Percentiles rank a stretch among this genome's conserved stretches.
Conservation (phyloP, 2,888 invertebrate species). For the Caenorhabditis sinica region DNA sequence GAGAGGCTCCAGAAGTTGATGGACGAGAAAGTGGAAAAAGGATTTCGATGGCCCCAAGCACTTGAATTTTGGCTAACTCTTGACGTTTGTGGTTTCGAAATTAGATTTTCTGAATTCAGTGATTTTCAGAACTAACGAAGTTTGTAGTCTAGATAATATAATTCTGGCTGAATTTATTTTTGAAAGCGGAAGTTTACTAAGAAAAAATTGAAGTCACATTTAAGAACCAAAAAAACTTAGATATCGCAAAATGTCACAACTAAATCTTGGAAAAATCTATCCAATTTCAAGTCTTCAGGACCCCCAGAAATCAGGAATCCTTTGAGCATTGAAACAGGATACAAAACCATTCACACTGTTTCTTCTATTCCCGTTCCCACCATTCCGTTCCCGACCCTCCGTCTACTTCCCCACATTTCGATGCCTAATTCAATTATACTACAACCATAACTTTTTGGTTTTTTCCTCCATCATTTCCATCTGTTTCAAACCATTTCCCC, state of each 20-base stretch:
- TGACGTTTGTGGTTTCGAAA: no score
- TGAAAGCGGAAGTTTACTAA: no score
- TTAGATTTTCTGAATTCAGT: no score
- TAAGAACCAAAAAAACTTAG: no score
- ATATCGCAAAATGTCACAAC: no score
- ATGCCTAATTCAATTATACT: constrained; percentile 34
- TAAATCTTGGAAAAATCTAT: no score
- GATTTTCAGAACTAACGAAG: no score
- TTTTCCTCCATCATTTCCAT: not conserved
- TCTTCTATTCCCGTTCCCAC: constrained; percentile 18
- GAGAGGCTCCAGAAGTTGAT: not conserved
- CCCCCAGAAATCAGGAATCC: no score
- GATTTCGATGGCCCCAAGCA: not conserved
- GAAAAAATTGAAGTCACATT: no score
- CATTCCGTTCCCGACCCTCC: not conserved
- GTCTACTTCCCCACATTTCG: not conserved
- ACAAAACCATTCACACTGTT: not conserved
- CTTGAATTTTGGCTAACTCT: not conserved
- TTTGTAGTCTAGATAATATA: no score
- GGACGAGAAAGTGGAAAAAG: not conserved
- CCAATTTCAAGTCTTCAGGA: no score
- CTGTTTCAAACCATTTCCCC: constrained; percentile 6
- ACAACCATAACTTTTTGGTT: constrained; percentile 16
- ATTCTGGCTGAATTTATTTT: no score
- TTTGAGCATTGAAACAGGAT: not conserved